Conservation (phyloP, 2,888 invertebrate species). For the Philonicus albiceps region DNA sequence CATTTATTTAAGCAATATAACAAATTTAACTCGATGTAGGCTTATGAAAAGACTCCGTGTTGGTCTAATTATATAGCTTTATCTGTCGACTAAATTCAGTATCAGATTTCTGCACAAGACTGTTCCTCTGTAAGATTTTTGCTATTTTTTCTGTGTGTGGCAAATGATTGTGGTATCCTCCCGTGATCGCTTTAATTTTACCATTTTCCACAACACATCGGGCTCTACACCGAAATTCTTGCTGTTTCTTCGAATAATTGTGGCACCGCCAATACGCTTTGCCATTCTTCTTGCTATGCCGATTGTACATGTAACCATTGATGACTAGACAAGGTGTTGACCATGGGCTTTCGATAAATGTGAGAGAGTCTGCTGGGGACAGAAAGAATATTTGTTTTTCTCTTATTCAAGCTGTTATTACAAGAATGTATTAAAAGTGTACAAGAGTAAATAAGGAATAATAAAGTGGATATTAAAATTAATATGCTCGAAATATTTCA, state of each 20-base stretch:
- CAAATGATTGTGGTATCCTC: constrained; percentile 61
- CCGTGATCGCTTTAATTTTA: constrained; percentile 59
- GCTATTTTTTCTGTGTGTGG: constrained; percentile 62
- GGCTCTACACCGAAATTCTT: constrained; percentile 60
- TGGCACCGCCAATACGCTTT: constrained; percentile 64
- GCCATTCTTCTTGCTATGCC: constrained; percentile 62
- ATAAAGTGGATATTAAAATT: not conserved
- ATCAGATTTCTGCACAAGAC: constrained; percentile 47
- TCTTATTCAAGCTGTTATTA: not conserved
- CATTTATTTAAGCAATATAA: not conserved
- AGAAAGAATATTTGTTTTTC: constrained; percentile 14
- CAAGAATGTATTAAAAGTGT: not conserved
- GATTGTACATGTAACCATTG: constrained; percentile 61
- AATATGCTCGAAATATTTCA: not conserved
- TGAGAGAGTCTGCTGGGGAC: not conserved
- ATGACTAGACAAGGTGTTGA: constrained; percentile 62
- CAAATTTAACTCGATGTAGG: not conserved
- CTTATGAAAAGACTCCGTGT: not conserved
- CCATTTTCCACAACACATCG: constrained; percentile 62
- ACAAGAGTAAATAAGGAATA: not conserved
- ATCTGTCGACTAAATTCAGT: not conserved
- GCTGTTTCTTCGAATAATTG: constrained; percentile 62
- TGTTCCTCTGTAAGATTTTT: constrained; percentile 60
- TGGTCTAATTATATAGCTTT: not conserved
- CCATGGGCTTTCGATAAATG: constrained; percentile 63